Conservation (phyloP, 2,888 invertebrate species). For the Hoplodrina ambigua region DNA sequence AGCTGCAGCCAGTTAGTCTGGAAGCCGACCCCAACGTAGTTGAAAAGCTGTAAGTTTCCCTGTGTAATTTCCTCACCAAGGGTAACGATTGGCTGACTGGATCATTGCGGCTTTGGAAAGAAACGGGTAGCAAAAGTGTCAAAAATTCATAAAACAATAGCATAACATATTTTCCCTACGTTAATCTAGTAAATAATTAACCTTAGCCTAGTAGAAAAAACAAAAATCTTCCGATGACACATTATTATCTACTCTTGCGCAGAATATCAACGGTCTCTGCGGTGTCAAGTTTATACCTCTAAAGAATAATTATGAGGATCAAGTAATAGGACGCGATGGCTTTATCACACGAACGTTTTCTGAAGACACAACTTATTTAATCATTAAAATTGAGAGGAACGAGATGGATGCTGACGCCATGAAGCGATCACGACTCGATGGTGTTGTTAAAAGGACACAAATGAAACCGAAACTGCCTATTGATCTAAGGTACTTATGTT, state of each 20-base stretch:
- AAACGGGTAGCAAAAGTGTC: too few relatives aligned
- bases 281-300: slow-evolving; percentile 81
- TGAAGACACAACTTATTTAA: slow-evolving; percentile 80
- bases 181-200: too few relatives aligned
- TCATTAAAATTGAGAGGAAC: slow-evolving; percentile 80
- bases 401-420: slow-evolving; percentile 66
- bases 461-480: slow-evolving; percentile 77
- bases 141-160: too few relatives aligned
- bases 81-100: too few relatives aligned
- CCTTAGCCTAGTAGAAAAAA: too few relatives aligned
- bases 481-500: slow-evolving; percentile 77
- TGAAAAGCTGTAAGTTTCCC: too few relatives aligned
- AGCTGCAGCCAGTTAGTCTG: too few relatives aligned
- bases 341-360: slow-evolving; percentile 74
- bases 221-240: too few relatives aligned
- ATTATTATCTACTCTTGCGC: slow-evolving; percentile 19
- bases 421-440: slow-evolving; percentile 72
- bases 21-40: too few relatives aligned
- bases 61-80: too few relatives aligned
- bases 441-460: slow-evolving; percentile 70
- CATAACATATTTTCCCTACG: too few relatives aligned
- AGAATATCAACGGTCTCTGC: slow-evolving; percentile 75
- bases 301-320: slow-evolving; percentile 58
- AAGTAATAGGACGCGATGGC: slow-evolving; percentile 69
- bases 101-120: too few relatives aligned